These are phyloP conservation scores for Platanista minor DNA, from an alignment of 2,113 vertebrate species.

Conservation along the genomic window DNA sequence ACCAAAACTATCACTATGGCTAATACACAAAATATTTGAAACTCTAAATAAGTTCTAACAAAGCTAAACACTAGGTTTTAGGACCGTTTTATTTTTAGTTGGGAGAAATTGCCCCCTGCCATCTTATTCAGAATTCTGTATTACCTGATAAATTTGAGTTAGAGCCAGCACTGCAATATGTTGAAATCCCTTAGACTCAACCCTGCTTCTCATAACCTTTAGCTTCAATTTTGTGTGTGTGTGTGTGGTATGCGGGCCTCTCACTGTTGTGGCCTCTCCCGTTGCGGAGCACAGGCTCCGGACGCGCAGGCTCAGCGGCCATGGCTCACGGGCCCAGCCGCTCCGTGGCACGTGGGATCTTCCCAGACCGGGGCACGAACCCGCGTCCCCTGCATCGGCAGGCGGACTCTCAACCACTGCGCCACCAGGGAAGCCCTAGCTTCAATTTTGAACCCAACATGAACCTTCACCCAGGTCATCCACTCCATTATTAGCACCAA, in stretches of 20 bases:
- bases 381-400: too few relatives aligned
- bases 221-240: slow-evolving; percentile 36
- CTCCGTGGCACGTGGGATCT: too few relatives aligned
- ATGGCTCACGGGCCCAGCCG: too few relatives aligned
- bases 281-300: too few relatives aligned
- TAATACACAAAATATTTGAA: neutral
- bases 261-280: too few relatives aligned
- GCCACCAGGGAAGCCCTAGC: too few relatives aligned
- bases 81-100: neutral
- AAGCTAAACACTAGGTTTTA: neutral
- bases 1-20: neutral
- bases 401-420: too few relatives aligned
- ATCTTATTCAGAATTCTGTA: neutral
- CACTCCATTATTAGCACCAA: neutral
- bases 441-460: slow-evolving; percentile 27
- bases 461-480: neutral
- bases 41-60: slow-evolving; percentile 31
- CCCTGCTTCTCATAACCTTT: neutral
- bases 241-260: too few relatives aligned
- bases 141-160: neutral
- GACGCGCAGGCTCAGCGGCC: too few relatives aligned
- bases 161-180: neutral
- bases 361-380: too few relatives aligned
- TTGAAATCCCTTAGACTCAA: neutral
- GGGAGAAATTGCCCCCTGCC: neutral